Conservation (phyloP, 2,797 vertebrate genomes). For the Chiropotes sagulatus region DNA sequence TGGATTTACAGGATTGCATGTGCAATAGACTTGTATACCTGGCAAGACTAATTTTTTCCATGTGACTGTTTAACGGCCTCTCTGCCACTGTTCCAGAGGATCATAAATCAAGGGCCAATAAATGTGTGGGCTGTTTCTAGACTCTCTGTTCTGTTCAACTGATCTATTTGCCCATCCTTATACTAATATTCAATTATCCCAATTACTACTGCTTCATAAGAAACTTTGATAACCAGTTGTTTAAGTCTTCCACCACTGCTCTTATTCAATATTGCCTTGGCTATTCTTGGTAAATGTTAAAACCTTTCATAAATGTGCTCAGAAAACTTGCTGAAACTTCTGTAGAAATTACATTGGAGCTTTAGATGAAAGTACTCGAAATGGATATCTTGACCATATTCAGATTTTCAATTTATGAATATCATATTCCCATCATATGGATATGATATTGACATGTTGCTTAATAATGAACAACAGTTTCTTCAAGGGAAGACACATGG, state of each 20-base stretch:
- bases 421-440: too few species aligned
- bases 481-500: neutral
- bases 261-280: neutral
- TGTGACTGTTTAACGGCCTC: neutral
- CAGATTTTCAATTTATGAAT: too few species aligned
- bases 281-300: neutral
- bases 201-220: neutral
- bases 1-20: too few species aligned
- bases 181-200: neutral
- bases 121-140: neutral
- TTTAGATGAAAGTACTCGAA: neutral
- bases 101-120: neutral
- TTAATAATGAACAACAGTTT: rapidly evolving
- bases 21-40: neutral
- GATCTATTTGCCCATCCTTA: neutral
- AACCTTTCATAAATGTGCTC: neutral
- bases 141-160: neutral
- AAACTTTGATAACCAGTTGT: neutral
- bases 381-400: neutral
- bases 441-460: too few species aligned
- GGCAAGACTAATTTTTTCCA: neutral
- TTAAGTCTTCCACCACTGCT: neutral
- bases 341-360: too few species aligned
- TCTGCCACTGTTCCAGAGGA: neutral
- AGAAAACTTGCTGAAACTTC: neutral